A percentile compares a stretch with the other conserved stretches of the same genome.
phyloP scores from a whole-genome alignment of 2,888 invertebrate genomes.

The Aphodius sticticus region DNA sequence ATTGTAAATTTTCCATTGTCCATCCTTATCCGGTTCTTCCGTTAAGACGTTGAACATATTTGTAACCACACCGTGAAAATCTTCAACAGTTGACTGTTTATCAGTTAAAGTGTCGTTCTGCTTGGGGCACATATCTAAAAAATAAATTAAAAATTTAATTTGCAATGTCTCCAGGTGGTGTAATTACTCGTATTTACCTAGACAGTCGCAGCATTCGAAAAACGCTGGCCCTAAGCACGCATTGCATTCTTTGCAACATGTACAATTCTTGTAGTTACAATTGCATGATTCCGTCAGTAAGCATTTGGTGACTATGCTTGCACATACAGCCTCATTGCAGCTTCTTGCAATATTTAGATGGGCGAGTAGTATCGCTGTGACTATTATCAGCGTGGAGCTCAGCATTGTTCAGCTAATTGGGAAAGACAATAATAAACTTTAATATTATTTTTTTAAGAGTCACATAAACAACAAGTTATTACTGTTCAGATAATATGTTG shows the following conservation, averaged over 20 bases:
- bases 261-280: slow-evolving; percentile 90
- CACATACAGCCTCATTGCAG: slow-evolving; percentile 95
- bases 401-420: background rate
- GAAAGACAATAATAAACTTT: background rate
- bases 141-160: background rate
- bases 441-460: background rate
- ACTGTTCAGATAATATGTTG: too few species aligned
- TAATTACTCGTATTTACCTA: slow-evolving; percentile 68
- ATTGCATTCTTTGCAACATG: slow-evolving; percentile 93
- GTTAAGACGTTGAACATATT: slow-evolving; percentile 85
- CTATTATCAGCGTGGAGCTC: slow-evolving; percentile 23
- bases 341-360: slow-evolving; percentile 46
- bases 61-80: slow-evolving; percentile 80
- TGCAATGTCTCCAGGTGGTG: background rate
- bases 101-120: slow-evolving; percentile 78
- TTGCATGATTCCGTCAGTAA: slow-evolving; percentile 96
- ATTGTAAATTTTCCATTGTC: slow-evolving; percentile 84
- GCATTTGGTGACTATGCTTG: slow-evolving; percentile 95
- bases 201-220: slow-evolving; percentile 95
- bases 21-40: slow-evolving; percentile 76
- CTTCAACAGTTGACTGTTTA: slow-evolving; percentile 86
- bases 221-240: slow-evolving; percentile 89
- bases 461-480: too few species aligned
- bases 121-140: slow-evolving; percentile 86
- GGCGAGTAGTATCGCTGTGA: slow-evolving; percentile 34